A percentile compares a stretch with the other conserved stretches of the same genome.
Evolutionary conservation across 2,888 invertebrate species (phyloP).

Genomic region (Athetis lepigone): DNA sequence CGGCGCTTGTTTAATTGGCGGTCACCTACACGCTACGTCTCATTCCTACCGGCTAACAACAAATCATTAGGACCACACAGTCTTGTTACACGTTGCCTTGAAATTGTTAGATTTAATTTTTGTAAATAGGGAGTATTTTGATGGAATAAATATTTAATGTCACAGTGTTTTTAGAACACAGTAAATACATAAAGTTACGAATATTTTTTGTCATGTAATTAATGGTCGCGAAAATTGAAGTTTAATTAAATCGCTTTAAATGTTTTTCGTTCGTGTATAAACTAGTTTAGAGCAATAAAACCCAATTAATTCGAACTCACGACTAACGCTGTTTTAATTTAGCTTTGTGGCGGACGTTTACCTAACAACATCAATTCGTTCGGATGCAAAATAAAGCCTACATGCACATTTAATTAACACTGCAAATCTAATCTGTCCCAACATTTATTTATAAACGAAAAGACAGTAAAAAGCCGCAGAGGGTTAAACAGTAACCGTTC

Average conservation of each 20-base stretch:
- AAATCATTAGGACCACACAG: slow-evolving; percentile 44
- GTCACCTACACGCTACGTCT: slow-evolving; percentile 69
- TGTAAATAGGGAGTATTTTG: not conserved
- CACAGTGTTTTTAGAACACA: too few relatives aligned
- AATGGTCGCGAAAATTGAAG: too few relatives aligned
- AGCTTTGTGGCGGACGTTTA: too few relatives aligned
- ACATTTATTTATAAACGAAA: slow-evolving; percentile 54
- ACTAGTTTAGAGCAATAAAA: too few relatives aligned
- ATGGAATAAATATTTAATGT: too few relatives aligned
- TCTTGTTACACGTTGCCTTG: slow-evolving; percentile 13
- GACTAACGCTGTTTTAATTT: too few relatives aligned
- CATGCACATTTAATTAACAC: slow-evolving; percentile 32
- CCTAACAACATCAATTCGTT: too few relatives aligned
- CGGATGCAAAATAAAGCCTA: slow-evolving; percentile 7
- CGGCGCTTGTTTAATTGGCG: slow-evolving; percentile 78
- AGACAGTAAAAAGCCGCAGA: slow-evolving; percentile 49
- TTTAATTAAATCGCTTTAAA: too few relatives aligned
- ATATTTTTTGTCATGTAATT: too few relatives aligned
- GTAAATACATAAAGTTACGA: too few relatives aligned
- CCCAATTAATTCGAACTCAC: too few relatives aligned
- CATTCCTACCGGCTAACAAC: slow-evolving; percentile 33
- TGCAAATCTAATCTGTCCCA: slow-evolving; percentile 41
- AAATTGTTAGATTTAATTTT: slow-evolving; percentile 27
- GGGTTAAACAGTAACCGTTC: slow-evolving; percentile 58
- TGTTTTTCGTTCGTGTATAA: too few relatives aligned